Conservation (phyloP, 1,140 invertebrate species). For the Patella vulgata region DNA sequence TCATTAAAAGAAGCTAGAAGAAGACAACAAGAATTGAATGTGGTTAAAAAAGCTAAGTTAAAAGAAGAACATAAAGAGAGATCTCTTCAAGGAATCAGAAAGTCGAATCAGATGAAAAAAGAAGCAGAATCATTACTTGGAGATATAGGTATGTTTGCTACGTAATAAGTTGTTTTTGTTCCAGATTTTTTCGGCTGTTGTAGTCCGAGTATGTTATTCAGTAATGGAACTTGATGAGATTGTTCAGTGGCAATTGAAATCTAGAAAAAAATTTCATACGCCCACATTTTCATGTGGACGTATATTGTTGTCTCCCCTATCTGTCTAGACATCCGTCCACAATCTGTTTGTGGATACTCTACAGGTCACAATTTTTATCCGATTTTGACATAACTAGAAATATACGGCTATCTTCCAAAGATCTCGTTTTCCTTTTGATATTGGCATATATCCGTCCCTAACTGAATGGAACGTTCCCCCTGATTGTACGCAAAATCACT, state of each 20-base stretch:
- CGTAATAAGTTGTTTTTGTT: not conserved
- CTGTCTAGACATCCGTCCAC: no score
- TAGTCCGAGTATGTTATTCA: not conserved
- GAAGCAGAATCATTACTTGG: slow-evolving; percentile 64
- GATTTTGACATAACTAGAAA: not conserved
- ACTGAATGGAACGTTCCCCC: no score
- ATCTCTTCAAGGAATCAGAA: slow-evolving; percentile 75
- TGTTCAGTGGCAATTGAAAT: slow-evolving; percentile 1
- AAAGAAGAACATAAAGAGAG: slow-evolving; percentile 78
- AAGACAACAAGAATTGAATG: slow-evolving; percentile 80
- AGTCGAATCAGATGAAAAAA: slow-evolving; percentile 24
- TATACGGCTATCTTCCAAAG: no score
- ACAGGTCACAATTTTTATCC: no score
- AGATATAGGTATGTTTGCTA: not conserved
- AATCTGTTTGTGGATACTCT: no score
- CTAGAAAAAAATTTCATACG: not conserved
- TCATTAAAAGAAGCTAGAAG: slow-evolving; percentile 79
- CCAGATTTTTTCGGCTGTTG: not conserved
- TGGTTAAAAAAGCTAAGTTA: slow-evolving; percentile 75
- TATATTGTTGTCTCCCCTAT: no score
- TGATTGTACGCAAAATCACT: no score
- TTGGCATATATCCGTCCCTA: no score
- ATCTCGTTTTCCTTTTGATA: no score
- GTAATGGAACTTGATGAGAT: not conserved
- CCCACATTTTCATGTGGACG: no score